These are phyloP conservation scores for Dynastes grantii DNA, from an alignment of 2,888 invertebrate species.

Conservation along the genomic window DNA sequence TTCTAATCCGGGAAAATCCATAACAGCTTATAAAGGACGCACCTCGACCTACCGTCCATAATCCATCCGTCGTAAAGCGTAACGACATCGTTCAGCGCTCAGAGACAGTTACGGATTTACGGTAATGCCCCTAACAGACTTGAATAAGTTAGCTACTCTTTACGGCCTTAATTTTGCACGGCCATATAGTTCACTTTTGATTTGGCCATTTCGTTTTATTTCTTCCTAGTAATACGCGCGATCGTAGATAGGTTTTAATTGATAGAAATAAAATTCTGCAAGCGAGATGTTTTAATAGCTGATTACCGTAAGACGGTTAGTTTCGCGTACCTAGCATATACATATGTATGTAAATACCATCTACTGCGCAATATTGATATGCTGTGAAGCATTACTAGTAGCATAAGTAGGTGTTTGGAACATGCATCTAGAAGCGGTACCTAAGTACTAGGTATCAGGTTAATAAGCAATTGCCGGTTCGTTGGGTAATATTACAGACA, in stretches of 20 bases:
- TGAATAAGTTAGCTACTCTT: slow-evolving; percentile 64
- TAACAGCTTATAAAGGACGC: slow-evolving; percentile 51
- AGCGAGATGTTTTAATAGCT: background rate
- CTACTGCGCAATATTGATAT: too few species aligned
- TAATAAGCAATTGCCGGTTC: too few species aligned
- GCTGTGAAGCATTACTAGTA: too few species aligned
- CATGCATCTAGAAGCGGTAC: too few species aligned
- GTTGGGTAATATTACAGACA: too few species aligned
- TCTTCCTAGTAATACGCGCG: background rate
- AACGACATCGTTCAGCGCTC: slow-evolving; percentile 66
- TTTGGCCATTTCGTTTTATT: slow-evolving; percentile 23
- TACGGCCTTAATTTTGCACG: slow-evolving; percentile 60
- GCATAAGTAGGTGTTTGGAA: too few species aligned
- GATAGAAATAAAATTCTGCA: background rate
- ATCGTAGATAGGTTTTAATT: background rate
- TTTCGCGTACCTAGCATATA: too few species aligned
- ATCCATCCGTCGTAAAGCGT: slow-evolving; percentile 66
- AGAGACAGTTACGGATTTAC: slow-evolving; percentile 67
- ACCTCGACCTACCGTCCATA: slow-evolving; percentile 56
- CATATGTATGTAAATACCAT: too few species aligned
- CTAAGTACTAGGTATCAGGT: too few species aligned
- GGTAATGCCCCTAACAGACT: slow-evolving; percentile 64
- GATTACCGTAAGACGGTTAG: background rate
- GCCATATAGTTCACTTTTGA: slow-evolving; percentile 50
- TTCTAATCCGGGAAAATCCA: slow-evolving; percentile 50